phyloP scores from a whole-genome alignment of 2,888 invertebrate genomes.

The Iphiclides podalirius region DNA sequence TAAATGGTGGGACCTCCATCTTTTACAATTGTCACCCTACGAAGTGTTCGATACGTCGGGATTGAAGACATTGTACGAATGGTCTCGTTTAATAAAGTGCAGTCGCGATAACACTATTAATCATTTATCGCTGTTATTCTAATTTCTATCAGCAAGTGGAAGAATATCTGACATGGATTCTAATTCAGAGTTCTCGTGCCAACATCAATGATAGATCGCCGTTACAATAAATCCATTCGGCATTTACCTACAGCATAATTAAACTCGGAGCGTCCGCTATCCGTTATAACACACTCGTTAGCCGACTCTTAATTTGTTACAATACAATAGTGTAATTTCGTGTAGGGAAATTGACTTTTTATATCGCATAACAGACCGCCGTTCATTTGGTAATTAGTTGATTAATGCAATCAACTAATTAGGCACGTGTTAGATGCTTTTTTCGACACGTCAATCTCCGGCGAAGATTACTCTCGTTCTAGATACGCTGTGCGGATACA shows the following conservation, averaged over 20 bases:
- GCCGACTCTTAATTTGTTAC: constrained; percentile 18
- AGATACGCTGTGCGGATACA: too few species aligned
- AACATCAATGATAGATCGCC: neutral
- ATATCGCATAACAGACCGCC: constrained; percentile 13
- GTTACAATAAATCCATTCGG: constrained; percentile 4
- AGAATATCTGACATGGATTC: too few species aligned
- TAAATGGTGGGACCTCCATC: too few species aligned
- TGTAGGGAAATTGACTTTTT: constrained; percentile 18
- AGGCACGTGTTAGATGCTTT: constrained; percentile 11
- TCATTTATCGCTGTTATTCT: too few species aligned
- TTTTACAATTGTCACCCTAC: too few species aligned
- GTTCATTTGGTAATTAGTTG: constrained; percentile 18
- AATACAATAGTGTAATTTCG: constrained; percentile 24
- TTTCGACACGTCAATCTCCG: constrained; percentile 9
- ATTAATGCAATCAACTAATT: constrained; percentile 21
- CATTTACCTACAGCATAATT: constrained; percentile 13
- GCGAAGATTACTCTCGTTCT: constrained; percentile 11
- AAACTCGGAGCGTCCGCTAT: constrained; percentile 14
- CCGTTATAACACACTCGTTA: constrained; percentile 22
- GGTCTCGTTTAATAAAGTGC: too few species aligned
- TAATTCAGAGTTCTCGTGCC: constrained; percentile 22
- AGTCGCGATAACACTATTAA: too few species aligned
- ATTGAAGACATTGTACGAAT: too few species aligned
- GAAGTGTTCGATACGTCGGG: too few species aligned
- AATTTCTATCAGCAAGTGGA: too few species aligned